Evolutionary conservation across 2,113 vertebrate species (phyloP).

Genomic region (Brienomyrus brachyistius): DNA sequence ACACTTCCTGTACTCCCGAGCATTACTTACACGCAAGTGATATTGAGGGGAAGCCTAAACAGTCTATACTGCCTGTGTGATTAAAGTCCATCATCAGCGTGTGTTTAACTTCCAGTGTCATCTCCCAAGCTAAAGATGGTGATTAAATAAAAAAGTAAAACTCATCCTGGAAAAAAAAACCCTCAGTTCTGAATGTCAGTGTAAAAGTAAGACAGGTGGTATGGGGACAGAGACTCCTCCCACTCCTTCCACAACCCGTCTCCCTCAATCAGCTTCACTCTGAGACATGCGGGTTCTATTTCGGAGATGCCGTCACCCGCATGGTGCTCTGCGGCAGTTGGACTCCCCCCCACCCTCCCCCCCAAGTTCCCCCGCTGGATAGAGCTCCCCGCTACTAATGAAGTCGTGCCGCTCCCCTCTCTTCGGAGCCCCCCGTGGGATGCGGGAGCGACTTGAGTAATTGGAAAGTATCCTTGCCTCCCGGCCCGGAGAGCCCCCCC

Average conservation of each 20-base stretch:
- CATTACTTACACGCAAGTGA: neutral
- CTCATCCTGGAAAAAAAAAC: slow-evolving; percentile 35
- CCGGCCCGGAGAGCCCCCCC: slow-evolving; percentile 19
- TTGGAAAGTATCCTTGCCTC: slow-evolving; percentile 59
- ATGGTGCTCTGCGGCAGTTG: neutral
- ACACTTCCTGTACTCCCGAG: slow-evolving; percentile 13
- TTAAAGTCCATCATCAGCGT: slow-evolving; percentile 26
- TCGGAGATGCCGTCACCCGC: slow-evolving; percentile 24
- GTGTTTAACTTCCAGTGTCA: slow-evolving; percentile 7
- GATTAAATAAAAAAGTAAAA: slow-evolving; percentile 27
- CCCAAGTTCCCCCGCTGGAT: slow-evolving; percentile 17
- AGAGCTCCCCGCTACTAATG: slow-evolving; percentile 51
- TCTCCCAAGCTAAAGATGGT: slow-evolving; percentile 9
- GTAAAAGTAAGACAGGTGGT: slow-evolving; percentile 34
- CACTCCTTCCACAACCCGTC: slow-evolving; percentile 20
- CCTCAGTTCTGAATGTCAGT: slow-evolving; percentile 46
- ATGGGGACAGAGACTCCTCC: slow-evolving; percentile 13
- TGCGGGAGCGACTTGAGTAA: slow-evolving; percentile 45
- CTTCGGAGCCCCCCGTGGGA: slow-evolving; percentile 44
- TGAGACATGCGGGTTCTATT: slow-evolving; percentile 44
- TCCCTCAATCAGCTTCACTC: slow-evolving; percentile 43
- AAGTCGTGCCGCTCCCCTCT: slow-evolving; percentile 46
- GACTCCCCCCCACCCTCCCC: neutral
- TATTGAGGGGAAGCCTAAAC: neutral
- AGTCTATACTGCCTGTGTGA: neutral